Evolutionary conservation across 2,797 vertebrate genomes (phyloP).

Genomic region (Acrossocheilus wenchowensis): DNA sequence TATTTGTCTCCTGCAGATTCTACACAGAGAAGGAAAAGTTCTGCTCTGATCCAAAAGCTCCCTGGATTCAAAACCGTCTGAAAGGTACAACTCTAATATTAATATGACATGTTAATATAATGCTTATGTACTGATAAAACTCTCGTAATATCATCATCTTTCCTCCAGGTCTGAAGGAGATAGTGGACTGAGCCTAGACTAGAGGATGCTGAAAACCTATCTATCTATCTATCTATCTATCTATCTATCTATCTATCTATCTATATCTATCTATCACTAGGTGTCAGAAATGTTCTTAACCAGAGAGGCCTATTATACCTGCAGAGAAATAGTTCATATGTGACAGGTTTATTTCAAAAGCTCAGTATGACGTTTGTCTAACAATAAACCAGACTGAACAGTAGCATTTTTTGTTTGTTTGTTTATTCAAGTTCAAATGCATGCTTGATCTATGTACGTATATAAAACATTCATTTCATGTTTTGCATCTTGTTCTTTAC

Average conservation of each 20-base stretch:
- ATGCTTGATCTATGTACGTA: background rate
- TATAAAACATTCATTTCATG: background rate
- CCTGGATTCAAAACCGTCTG: slow-evolving; percentile 60
- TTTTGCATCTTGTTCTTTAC: no score
- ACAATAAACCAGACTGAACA: slow-evolving; percentile 3
- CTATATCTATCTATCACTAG: no score
- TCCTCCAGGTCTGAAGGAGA: background rate
- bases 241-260: no score
- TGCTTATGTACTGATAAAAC: background rate
- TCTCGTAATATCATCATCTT: background rate
- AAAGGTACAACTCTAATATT: slow-evolving; percentile 27
- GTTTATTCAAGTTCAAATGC: background rate
- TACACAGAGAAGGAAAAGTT: accelerated
- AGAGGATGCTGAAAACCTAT: background rate
- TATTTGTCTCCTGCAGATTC: slow-evolving; percentile 38
- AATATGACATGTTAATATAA: background rate
- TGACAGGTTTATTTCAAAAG: background rate
- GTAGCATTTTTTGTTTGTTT: background rate
- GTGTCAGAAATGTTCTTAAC: no score
- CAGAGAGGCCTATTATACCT: no score
- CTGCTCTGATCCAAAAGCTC: slow-evolving; percentile 56
- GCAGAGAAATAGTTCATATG: background rate
- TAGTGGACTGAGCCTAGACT: background rate
- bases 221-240: background rate
- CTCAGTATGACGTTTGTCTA: background rate